Evolutionary conservation across 1,140 invertebrate genomes (phyloP).

Genomic region (Trichonephila clavata): DNA sequence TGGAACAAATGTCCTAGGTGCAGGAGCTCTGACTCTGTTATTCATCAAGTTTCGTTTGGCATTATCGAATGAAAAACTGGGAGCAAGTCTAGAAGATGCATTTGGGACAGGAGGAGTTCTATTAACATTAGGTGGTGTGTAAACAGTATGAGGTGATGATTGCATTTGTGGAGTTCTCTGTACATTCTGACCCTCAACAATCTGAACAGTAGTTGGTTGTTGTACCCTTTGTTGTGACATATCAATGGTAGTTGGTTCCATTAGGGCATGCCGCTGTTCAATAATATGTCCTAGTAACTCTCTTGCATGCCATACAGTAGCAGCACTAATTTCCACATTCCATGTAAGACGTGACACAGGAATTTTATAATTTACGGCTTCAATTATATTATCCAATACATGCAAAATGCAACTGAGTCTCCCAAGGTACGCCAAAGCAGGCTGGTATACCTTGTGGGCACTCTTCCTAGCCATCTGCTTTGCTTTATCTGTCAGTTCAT

Average conservation of each 20-base stretch:
- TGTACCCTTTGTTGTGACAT: neutral
- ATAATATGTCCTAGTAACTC: slow-evolving; percentile 63
- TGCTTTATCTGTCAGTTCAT: slow-evolving; percentile 73
- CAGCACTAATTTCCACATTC: slow-evolving; percentile 72
- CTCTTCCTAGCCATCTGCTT: slow-evolving; percentile 68
- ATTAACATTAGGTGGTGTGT: neutral
- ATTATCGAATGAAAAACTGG: slow-evolving; percentile 10
- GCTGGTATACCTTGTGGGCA: slow-evolving; percentile 62
- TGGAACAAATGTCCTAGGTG: neutral
- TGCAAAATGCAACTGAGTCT: slow-evolving; percentile 58
- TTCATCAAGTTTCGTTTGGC: slow-evolving; percentile 41
- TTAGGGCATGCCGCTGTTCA: slow-evolving; percentile 56
- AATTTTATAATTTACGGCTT: slow-evolving; percentile 69
- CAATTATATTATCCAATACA: slow-evolving; percentile 69
- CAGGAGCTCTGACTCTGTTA: neutral
- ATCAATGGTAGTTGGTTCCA: slow-evolving; percentile 51
- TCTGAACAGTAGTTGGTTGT: neutral
- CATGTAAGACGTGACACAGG: slow-evolving; percentile 58
- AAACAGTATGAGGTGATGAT: neutral
- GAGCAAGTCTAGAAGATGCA: neutral
- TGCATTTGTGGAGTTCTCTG: neutral
- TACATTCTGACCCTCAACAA: slow-evolving; percentile 16
- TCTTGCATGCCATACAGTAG: slow-evolving; percentile 70
- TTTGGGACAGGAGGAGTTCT: neutral
- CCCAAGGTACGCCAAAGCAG: slow-evolving; percentile 62